These are phyloP conservation scores for Pleuronectes platessa DNA, from an alignment of 2,113 vertebrate species.

Conservation along the genomic window DNA sequence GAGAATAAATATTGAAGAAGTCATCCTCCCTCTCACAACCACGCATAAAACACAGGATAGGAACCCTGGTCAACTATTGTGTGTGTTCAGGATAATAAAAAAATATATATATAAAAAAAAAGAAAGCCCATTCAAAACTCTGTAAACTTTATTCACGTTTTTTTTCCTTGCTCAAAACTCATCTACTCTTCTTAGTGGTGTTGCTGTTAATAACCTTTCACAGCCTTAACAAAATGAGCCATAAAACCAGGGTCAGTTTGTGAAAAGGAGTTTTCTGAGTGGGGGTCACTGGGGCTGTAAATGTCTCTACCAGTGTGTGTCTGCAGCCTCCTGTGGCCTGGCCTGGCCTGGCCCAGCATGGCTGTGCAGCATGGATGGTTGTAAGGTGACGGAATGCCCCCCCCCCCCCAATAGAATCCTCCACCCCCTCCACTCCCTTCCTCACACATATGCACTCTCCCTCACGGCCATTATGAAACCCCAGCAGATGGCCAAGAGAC, in stretches of 20 bases:
- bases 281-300: conserved; percentile 43
- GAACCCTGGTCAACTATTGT: too few relatives aligned
- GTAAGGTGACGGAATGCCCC: conserved; percentile 67
- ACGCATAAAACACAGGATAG: too few relatives aligned
- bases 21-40: too few relatives aligned
- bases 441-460: conserved; percentile 13
- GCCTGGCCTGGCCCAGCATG: background rate
- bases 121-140: too few relatives aligned
- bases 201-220: conserved; percentile 17
- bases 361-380: conserved; percentile 30
- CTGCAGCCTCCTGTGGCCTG: conserved; percentile 35
- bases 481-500: conserved; percentile 72
- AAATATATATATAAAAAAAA: too few relatives aligned
- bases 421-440: background rate
- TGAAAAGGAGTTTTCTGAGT: conserved; percentile 45
- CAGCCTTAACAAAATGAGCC: conserved; percentile 37
- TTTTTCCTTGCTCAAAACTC: background rate
- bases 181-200: background rate
- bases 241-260: conserved; percentile 50
- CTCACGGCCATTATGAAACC: conserved; percentile 53
- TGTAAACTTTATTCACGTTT: too few relatives aligned
- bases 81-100: too few relatives aligned
- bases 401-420: background rate
- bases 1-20: too few relatives aligned
- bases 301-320: conserved; percentile 32